Base-by-base conservation (phyloP, 2,113 vertebrate species). In the Oostethus manadensis region DNA sequence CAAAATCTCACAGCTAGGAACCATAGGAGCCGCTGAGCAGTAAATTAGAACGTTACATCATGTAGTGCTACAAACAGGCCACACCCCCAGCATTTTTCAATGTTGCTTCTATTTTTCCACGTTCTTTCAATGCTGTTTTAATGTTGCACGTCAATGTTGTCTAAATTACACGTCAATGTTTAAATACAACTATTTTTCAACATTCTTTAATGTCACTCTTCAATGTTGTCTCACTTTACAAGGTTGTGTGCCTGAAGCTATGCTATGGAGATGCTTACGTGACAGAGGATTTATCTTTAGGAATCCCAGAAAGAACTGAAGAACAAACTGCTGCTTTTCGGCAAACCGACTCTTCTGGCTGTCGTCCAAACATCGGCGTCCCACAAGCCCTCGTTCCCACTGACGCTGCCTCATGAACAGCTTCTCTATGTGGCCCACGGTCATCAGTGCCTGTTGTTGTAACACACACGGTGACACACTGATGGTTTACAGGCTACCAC, bases 251-350 rank as follows among this genome's bases (percentile, higher is more conserved):
- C 5, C 17, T 18, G 7, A 18, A 38, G 35, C 8, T 49, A 26
- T 26, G 23, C 29, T 33, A 5, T 7, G 5, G 22, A 21, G 29
- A 26, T 56, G 68, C 89, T 88, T 65, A 91, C 90, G 13, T 64
- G 78, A 72, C 9, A 15, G 3, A 44, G 21, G 48, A 33, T 58
- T 68, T 6, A 72, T 20, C 70, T 35, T 86, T 46, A 89, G 82
- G 74, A 89, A 89, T 29, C 89, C 88, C 45, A 88, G 70, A 64
- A 89, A 90, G 60, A 82, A 87, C 79, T 91, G 90, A 9, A 92
- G 80, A 40, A 89, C 66, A 75, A 88, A 89, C 76, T 90, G 85
- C 51, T 88, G 78, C 43, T 64, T 89, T 22, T 74, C 46, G 60
- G 88, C 90, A 40, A 86, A 20, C 0, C 4, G 48, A 15, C 13